These are phyloP conservation scores for Hippasteria phrygiana DNA, from an alignment of 53 echinoderm and acorn worm species.

Conservation along the genomic window DNA sequence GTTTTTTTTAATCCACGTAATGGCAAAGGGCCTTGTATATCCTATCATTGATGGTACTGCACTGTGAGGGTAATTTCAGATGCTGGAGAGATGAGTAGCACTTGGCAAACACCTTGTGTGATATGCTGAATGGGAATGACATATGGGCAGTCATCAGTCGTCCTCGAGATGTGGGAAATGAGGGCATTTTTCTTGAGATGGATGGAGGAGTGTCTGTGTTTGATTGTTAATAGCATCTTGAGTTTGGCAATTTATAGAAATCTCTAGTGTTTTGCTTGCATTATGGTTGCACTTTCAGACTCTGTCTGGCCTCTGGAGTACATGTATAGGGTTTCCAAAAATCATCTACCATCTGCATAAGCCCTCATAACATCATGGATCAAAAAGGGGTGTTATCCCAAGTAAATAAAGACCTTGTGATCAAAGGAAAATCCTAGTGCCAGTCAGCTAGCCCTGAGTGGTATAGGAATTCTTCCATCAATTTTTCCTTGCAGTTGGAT, in stretches of 20 bases:
- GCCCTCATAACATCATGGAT: no score
- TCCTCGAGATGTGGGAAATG: background rate
- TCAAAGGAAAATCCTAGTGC: no score
- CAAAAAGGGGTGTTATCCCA: no score
- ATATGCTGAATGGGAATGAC: background rate
- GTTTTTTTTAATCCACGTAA: background rate
- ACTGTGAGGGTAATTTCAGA: background rate
- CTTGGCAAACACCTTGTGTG: slow-evolving; percentile 8
- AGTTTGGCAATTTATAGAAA: no score
- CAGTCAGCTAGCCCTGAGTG: no score
- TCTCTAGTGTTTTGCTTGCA: no score
- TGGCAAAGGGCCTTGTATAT: background rate
- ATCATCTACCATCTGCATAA: no score
- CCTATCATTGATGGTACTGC: background rate
- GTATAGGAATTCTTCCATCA: background rate
- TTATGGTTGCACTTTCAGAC: no score
- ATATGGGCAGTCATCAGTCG: background rate
- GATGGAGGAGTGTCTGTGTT: background rate
- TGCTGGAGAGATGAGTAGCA: background rate
- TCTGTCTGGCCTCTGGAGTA: no score
- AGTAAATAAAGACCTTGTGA: no score
- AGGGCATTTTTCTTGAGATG: background rate
- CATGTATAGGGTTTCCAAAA: no score
- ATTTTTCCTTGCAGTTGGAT: background rate
- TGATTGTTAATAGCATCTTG: background rate